A percentile compares a stretch with the other conserved stretches of the same genome.
These are phyloP conservation scores for Muscidifurax raptorellus DNA, from an alignment of 1,140 invertebrate genomes.

Conservation along the genomic window DNA sequence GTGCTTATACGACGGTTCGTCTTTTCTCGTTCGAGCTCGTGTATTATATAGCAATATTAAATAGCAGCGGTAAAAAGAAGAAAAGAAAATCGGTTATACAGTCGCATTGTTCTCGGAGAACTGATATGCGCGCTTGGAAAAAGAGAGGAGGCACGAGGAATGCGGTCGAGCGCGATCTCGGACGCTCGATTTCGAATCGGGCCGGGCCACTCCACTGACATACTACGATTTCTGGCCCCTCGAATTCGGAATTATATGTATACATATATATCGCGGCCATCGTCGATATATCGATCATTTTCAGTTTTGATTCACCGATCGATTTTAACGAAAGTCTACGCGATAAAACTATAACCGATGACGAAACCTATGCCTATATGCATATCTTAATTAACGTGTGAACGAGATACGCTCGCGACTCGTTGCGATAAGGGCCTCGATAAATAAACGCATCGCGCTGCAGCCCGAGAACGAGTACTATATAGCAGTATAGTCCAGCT, in stretches of 20 bases:
- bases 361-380: no score
- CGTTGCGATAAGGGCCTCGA: no score
- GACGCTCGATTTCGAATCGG: constrained; percentile 43
- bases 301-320: background rate
- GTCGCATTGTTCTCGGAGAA: background rate
- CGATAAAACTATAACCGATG: no score
- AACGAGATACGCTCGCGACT: background rate
- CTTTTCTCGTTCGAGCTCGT: no score
- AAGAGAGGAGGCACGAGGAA: constrained; percentile 6
- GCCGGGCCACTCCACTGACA: constrained; percentile 44
- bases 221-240: constrained; percentile 23
- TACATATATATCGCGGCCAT: background rate
- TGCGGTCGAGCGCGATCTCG: constrained; percentile 36
- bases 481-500: background rate
- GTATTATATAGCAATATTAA: no score
- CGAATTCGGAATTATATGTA: background rate
- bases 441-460: no score
- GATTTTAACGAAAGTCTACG: no score
- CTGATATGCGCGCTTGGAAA: background rate
- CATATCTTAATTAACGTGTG: background rate
- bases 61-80: no score
- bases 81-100: no score
- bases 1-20: no score
- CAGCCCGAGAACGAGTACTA: no score
- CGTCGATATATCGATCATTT: background rate